Base-by-base conservation (phyloP, 2,888 invertebrate genomes). In the Coenonympha glycerion region DNA sequence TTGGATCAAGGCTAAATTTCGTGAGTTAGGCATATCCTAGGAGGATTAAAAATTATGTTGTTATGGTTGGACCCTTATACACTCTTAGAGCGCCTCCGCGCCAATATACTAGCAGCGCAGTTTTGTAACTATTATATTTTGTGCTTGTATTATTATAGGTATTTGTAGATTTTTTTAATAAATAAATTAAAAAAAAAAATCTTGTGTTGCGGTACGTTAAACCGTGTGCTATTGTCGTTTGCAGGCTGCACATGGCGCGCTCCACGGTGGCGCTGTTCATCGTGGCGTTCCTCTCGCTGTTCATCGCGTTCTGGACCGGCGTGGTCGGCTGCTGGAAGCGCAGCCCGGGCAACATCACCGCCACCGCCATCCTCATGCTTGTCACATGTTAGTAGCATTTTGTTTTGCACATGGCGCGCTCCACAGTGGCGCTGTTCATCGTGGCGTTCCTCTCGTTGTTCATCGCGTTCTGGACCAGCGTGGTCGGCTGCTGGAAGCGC, bases 291-390 rank as follows among this genome's bases (percentile, higher is more conserved):
- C 90, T 96, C 64, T 91, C 96, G 36, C 92, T 97, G 62, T 95
- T 97, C 82, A 92, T 96, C 64, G 95, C 97, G 16, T 98, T 98
- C 86, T 95, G 97, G 91, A 96, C 97, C 48, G 98, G 98, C 52
- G 92, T 98, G 9, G 94, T 97, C 24, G 98, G 98, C 63, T 99
- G 98, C 79, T 99, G 98, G 96, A 93, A 95, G 79, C 90, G 98
- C 64, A 96, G 96, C 42, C 95, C 97, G 6, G 95, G 95, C 60
- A 95, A 97, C 74, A 95, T 97, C 66, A 95, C 97, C 21, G 95
- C 96, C 45, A 97, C 97, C 3, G 97, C 97, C 22, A 95, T 97
- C 63, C 88, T 96, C 45, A 94, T 95, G 92, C 90, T 96, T 47
- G 88, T 95, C 57, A 93, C 95, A 66, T 95, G 95, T 95, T 79